Conservation (phyloP, 2,113 vertebrate species). For the Nesoenas mayeri region DNA sequence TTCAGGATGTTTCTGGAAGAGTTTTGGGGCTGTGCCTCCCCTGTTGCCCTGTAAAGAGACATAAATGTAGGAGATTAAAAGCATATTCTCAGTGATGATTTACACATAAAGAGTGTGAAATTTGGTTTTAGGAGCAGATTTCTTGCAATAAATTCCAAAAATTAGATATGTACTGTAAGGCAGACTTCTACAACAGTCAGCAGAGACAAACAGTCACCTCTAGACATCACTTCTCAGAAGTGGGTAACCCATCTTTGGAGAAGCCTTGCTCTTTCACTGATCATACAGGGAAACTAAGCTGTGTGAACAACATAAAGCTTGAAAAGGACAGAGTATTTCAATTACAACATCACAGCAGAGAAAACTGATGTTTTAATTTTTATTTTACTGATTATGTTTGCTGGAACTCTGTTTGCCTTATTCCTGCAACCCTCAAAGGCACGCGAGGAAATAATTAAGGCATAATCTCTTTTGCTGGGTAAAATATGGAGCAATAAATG, state of each 20-base stretch:
- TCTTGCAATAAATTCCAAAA: neutral
- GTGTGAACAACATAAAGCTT: neutral
- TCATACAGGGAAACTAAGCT: neutral
- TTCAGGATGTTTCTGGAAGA: neutral
- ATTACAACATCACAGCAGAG: neutral
- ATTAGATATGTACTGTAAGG: neutral
- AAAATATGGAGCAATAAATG: slow-evolving; percentile 44
- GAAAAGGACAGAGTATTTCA: neutral
- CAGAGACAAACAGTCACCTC: neutral
- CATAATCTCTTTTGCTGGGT: slow-evolving; percentile 2
- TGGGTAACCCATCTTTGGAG: neutral
- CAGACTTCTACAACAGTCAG: neutral
- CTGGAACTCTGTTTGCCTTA: neutral
- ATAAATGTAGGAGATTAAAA: neutral
- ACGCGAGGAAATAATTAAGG: neutral
- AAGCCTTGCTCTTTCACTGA: neutral
- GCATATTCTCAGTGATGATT: neutral
- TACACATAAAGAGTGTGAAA: neutral
- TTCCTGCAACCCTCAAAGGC: neutral
- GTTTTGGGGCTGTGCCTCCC: neutral
- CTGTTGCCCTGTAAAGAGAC: neutral
- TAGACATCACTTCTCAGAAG: neutral
- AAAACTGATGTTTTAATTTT: slow-evolving; percentile 26
- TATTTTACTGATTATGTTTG: neutral
- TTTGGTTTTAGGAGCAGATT: neutral